Conservation (phyloP, 1,140 invertebrate species). For the Pachyrhynchus sulphureomaculatus region DNA sequence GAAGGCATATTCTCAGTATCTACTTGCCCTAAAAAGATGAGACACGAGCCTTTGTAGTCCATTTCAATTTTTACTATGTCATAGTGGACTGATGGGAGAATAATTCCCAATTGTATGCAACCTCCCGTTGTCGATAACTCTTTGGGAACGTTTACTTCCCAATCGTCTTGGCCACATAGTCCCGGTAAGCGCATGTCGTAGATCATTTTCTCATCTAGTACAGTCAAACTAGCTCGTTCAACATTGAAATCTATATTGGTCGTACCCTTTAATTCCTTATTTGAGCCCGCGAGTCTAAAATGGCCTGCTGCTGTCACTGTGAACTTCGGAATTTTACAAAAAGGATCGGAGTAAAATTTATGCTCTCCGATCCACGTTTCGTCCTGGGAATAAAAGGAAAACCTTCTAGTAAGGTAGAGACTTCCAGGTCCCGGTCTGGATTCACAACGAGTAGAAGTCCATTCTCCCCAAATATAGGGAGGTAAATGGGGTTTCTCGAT, state of each 20-base stretch:
- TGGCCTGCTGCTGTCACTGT: slow-evolving; percentile 57
- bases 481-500: slow-evolving; percentile 57
- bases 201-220: slow-evolving; percentile 53
- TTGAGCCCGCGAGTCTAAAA: slow-evolving; percentile 46
- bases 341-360: slow-evolving; percentile 60
- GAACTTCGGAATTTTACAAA: slow-evolving; percentile 57
- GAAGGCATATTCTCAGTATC: slow-evolving; percentile 50
- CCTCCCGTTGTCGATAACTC: slow-evolving; percentile 57
- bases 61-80: slow-evolving; percentile 57
- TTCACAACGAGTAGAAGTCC: slow-evolving; percentile 65
- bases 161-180: slow-evolving; percentile 49
- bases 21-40: slow-evolving; percentile 53
- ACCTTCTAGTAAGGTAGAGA: slow-evolving; percentile 60
- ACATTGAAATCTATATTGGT: slow-evolving; percentile 58
- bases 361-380: slow-evolving; percentile 59
- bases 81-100: slow-evolving; percentile 55
- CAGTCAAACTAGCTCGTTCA: slow-evolving; percentile 53
- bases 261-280: slow-evolving; percentile 43
- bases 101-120: slow-evolving; percentile 56
- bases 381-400: slow-evolving; percentile 58
- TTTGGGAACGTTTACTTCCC: slow-evolving; percentile 53
- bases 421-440: slow-evolving; percentile 59
- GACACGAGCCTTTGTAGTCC: slow-evolving; percentile 49
- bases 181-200: slow-evolving; percentile 46
- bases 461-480: slow-evolving; percentile 62